These are phyloP conservation scores for Actinia tenebrosa DNA, from an alignment of 64 coral and sea anemone genomes.

Conservation along the genomic window DNA sequence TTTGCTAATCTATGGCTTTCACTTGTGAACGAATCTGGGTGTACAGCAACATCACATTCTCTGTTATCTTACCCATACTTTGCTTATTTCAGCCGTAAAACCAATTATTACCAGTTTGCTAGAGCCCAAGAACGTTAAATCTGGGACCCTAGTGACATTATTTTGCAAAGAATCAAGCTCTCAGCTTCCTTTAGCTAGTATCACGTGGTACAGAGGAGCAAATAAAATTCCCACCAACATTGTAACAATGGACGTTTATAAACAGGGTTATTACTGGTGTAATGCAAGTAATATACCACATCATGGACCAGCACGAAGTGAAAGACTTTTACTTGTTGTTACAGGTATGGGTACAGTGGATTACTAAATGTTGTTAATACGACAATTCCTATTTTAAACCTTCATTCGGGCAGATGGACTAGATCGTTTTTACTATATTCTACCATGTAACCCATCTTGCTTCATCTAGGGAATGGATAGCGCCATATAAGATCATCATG, in stretches of 20 bases:
- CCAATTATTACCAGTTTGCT: background rate
- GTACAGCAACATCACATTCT: no score
- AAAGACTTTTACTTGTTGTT: constrained; percentile 24
- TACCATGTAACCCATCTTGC: no score
- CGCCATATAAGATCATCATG: background rate
- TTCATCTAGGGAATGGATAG: no score
- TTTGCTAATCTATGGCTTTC: background rate
- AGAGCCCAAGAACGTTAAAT: background rate
- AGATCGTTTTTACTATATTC: no score
- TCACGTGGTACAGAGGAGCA: background rate
- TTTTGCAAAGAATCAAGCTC: background rate
- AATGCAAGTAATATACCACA: constrained; percentile 8
- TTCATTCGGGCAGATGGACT: background rate
- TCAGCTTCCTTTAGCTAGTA: background rate
- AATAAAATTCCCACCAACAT: background rate
- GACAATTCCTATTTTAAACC: background rate
- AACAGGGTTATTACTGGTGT: constrained; percentile 46
- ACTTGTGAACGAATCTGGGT: background rate
- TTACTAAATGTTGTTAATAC: background rate
- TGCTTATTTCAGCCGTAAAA: background rate
- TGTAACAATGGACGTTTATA: background rate
- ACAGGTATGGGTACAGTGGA: constrained; percentile 11
- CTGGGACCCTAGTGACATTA: background rate
- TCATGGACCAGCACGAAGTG: background rate
- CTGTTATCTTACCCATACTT: background rate